Percentiles rank a stretch among this genome's conserved stretches.
Conservation (phyloP, 2,113 vertebrate genomes). For the Garra rufa region DNA sequence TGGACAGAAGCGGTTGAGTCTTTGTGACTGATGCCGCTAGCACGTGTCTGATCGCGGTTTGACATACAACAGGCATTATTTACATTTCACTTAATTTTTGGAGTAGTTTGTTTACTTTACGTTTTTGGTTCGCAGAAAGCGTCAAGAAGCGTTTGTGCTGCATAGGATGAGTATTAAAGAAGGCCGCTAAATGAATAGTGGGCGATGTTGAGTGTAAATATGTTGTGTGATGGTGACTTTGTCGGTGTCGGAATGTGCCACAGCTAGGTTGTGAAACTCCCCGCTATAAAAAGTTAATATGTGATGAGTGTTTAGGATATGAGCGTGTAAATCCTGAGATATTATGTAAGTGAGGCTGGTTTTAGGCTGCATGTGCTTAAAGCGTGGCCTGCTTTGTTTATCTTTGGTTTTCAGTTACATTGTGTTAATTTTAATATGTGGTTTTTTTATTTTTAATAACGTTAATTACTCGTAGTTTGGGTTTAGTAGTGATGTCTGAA, state of each 20-base stretch:
- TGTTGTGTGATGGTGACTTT: background rate
- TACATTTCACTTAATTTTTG: background rate
- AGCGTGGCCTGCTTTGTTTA: background rate
- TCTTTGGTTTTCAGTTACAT: background rate
- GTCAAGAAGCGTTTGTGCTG: background rate
- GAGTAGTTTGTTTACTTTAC: background rate
- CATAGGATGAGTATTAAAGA: background rate
- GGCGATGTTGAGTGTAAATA: background rate
- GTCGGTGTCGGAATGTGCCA: background rate
- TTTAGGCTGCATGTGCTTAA: background rate
- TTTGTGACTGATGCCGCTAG: background rate
- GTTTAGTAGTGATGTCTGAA: background rate
- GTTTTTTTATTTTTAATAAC: background rate
- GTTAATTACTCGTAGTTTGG: background rate
- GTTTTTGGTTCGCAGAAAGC: too few species aligned
- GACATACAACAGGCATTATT: background rate
- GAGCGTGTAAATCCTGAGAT: background rate
- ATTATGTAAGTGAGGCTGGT: background rate
- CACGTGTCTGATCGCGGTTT: conserved; percentile 4
- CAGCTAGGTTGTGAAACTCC: background rate
- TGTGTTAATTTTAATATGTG: background rate
- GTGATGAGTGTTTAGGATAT: background rate
- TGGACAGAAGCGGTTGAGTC: background rate
- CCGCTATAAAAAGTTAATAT: background rate
- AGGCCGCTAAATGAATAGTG: background rate